phyloP scores from a whole-genome alignment of 2,888 invertebrate species.

The Druceiella hillmani region DNA sequence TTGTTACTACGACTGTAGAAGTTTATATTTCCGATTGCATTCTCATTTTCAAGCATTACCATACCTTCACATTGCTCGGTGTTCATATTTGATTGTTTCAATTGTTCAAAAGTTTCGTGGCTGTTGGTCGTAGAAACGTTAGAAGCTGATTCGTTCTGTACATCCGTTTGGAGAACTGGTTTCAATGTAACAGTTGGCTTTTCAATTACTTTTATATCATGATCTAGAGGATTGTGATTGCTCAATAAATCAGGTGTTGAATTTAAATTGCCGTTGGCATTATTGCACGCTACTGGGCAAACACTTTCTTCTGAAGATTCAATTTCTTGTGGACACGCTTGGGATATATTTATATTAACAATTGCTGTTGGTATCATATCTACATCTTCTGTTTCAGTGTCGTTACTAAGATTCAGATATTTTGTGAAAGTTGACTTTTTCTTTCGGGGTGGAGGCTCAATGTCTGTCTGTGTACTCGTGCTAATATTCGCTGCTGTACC shows the following conservation, averaged over 20 bases:
- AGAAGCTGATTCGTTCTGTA: no score
- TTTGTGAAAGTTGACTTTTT: constrained; percentile 29
- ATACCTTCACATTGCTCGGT: no score
- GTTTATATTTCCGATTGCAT: no score
- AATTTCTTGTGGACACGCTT: constrained; percentile 42
- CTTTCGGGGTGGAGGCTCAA: constrained; percentile 37
- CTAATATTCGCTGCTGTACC: constrained; percentile 30
- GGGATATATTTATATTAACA: constrained; percentile 57
- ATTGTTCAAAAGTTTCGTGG: no score
- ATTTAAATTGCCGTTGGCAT: constrained; percentile 26
- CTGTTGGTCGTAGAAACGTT: no score
- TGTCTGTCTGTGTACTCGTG: constrained; percentile 35
- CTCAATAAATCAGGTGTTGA: constrained; percentile 54
- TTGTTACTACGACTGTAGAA: no score
- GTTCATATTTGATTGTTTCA: no score
- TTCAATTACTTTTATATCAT: constrained; percentile 24
- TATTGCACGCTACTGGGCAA: constrained; percentile 27
- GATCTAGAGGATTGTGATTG: constrained; percentile 49
- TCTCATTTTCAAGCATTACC: no score
- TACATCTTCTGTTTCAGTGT: constrained; percentile 27
- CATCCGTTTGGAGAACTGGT: no score
- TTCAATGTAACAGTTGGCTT: no score
- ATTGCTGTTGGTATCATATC: constrained; percentile 40
- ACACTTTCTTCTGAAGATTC: constrained; percentile 49
- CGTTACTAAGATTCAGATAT: constrained; percentile 27